Evolutionary conservation across 2,113 vertebrate species (phyloP).

Genomic region (Oxygymnocypris stewartii): DNA sequence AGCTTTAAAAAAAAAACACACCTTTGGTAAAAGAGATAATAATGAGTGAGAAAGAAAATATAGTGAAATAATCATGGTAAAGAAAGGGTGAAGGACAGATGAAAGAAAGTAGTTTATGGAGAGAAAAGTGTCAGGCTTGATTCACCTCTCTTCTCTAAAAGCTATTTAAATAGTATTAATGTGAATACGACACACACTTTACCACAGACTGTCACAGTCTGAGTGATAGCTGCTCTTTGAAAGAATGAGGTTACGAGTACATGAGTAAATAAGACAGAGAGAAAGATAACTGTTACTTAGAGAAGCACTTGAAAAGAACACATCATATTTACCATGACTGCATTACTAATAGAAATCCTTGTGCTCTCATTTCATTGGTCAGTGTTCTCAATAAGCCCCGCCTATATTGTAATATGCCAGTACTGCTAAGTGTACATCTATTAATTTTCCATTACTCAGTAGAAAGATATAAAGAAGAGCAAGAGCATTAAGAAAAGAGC

Average conservation of each 20-base stretch:
- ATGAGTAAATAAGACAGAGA: slow-evolving; percentile 29
- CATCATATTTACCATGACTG: background rate
- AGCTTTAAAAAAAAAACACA: background rate
- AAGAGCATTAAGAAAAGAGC: background rate
- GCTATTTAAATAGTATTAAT: slow-evolving; percentile 43
- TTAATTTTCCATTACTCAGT: slow-evolving; percentile 1
- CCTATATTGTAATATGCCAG: background rate
- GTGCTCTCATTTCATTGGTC: background rate
- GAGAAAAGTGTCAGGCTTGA: slow-evolving; percentile 16
- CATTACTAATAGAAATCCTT: background rate
- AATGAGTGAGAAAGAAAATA: background rate
- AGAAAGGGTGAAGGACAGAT: slow-evolving; percentile 18
- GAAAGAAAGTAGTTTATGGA: background rate
- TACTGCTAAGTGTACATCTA: background rate
- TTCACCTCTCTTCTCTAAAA: slow-evolving; percentile 35
- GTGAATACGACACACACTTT: background rate
- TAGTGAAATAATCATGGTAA: background rate
- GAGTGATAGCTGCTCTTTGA: slow-evolving; percentile 10
- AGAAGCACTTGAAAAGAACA: background rate
- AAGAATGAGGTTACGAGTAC: background rate
- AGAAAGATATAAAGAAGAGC: slow-evolving; percentile 14
- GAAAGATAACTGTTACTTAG: slow-evolving; percentile 4
- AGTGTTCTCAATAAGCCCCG: background rate
- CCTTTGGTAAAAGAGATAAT: background rate
- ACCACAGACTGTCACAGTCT: background rate